Conservation (phyloP, 1,140 invertebrate genomes). For the Cherax quadricarinatus region DNA sequence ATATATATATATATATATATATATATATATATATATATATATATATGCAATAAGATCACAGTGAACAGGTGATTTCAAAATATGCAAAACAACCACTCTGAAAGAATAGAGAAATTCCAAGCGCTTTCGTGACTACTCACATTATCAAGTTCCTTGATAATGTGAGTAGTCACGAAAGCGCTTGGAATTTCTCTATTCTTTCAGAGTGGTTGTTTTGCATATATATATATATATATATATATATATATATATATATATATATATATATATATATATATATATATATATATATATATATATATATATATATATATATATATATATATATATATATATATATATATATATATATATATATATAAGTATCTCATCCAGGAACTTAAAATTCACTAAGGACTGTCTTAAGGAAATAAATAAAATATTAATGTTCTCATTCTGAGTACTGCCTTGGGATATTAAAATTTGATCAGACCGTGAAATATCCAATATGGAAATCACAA, state of each 20-base stretch:
- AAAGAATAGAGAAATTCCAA: too few relatives aligned
- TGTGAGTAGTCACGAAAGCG: too few relatives aligned
- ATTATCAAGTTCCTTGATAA: too few relatives aligned
- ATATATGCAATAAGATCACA: too few relatives aligned
- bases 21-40: slow-evolving; percentile 46
- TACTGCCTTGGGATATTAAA: background rate
- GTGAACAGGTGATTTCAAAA: too few relatives aligned
- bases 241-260: slow-evolving; percentile 37
- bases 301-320: slow-evolving; percentile 46
- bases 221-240: slow-evolving; percentile 6
- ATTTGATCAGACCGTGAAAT: too few relatives aligned
- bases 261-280: slow-evolving; percentile 46
- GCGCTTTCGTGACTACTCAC: too few relatives aligned
- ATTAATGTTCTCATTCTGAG: background rate
- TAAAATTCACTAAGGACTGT: background rate
- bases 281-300: slow-evolving; percentile 46
- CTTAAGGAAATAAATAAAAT: slow-evolving; percentile 2
- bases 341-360: background rate
- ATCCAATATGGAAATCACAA: too few relatives aligned
- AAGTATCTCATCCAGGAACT: background rate
- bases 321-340: background rate
- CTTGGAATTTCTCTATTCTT: too few relatives aligned
- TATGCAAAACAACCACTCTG: too few relatives aligned
- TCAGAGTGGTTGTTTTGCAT: too few relatives aligned
- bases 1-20: slow-evolving; percentile 46